Evolutionary conservation across 2,797 vertebrate species (phyloP), one percentile per base, ranked within the genome.

Genomic region (Manis javanica): DNA sequence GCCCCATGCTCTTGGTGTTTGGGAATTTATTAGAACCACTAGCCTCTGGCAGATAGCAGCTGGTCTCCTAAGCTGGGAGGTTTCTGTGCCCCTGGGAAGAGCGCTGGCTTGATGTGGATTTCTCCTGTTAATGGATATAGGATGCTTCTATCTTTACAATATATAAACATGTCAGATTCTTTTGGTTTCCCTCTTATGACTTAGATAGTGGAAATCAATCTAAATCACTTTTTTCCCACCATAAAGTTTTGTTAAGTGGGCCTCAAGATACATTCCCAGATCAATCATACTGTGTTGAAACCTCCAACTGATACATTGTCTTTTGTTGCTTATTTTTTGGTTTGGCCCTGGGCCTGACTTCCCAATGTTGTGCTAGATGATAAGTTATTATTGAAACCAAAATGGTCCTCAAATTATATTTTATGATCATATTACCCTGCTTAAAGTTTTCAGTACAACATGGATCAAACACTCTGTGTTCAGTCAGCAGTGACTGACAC

Each of bases 311-410:
- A 64, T 74, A 78, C 21, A 39, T 53, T 72, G 84, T 42, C 42
- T 90, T 93, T 75, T 39, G 61, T 90, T 74, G 69, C 23, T 95
- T 29, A 42, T 49, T 87, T 96, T 94, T 95, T 49, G 49, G 39
- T 79, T 96, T 97, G 93, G 81, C 57, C 21, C 12, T 86, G 19
- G 10, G 63, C 87, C 84, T 91, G 69, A 94, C 87, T 92, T 39
- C 55, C 49, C 42, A 31, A 0, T 71, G 34, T 29, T 55, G 74
- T 46, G 49, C 51, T 87, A 57, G 39, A 77, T 90, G 72, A 46
- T 96, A 61, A 74, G 59, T 95, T 79, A 61, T 89, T 95, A 83
- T 83, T 96, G 89, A 94, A 94, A 79, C 66, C 8, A n/a, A 87
- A 94, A 51, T 96, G 84, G 77, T 66, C 81, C 93, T 94, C 49